These are phyloP conservation scores for Chelidonichthys spinosus DNA, from an alignment of 2,797 vertebrate species.

Conservation along the genomic window DNA sequence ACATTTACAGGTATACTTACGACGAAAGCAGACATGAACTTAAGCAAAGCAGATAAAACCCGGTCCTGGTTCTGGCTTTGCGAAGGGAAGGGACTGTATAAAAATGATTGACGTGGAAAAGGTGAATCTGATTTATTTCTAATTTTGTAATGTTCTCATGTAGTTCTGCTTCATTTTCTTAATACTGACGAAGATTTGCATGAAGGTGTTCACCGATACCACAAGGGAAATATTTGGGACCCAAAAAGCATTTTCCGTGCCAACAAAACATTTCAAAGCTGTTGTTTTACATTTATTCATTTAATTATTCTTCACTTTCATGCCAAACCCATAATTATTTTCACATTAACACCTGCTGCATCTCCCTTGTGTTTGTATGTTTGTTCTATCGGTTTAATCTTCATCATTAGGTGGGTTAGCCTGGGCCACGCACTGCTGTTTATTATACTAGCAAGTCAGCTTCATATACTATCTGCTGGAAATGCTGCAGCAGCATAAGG, in stretches of 20 bases:
- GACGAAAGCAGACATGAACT: background rate
- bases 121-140: background rate
- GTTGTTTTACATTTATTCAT: constrained; percentile 88
- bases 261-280: constrained; percentile 80
- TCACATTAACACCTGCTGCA: constrained; percentile 85
- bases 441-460: constrained; percentile 53
- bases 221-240: constrained; percentile 75
- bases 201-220: constrained; percentile 69
- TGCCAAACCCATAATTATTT: constrained; percentile 85
- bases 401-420: constrained; percentile 66
- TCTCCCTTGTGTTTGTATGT: constrained; percentile 58
- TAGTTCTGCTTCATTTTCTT: constrained; percentile 60
- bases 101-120: background rate
- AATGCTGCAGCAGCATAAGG: constrained; percentile 32
- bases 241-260: constrained; percentile 61
- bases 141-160: constrained; percentile 9
- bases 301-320: constrained; percentile 84
- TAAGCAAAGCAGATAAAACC: background rate
- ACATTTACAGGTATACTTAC: background rate
- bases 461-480: constrained; percentile 48
- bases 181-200: constrained; percentile 67
- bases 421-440: constrained; percentile 50
- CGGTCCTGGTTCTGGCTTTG: background rate
- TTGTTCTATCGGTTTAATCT: constrained; percentile 70
- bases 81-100: constrained; percentile 7